Evolutionary conservation across 2,797 vertebrate genomes (phyloP).

Genomic region (Clarias fuscus): DNA sequence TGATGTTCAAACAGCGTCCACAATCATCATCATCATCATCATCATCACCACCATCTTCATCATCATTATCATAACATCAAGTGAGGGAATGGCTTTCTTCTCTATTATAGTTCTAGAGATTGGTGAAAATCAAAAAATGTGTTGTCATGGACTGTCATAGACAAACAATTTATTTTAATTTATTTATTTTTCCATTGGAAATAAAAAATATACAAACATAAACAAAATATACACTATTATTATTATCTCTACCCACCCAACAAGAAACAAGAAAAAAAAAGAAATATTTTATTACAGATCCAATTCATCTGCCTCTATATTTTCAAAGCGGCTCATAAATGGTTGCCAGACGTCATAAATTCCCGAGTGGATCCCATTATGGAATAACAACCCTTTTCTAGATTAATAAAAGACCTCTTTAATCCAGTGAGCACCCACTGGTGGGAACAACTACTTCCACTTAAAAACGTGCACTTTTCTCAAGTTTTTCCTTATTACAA

Average conservation of each 20-base stretch:
- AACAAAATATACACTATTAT: no score
- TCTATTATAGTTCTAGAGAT: neutral
- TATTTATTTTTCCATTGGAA: neutral
- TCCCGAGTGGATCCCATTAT: no score
- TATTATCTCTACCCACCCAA: no score
- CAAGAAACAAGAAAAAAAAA: no score
- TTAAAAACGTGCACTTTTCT: neutral
- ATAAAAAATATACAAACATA: no score
- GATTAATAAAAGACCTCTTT: no score
- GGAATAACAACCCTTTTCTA: no score
- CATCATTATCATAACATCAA: neutral
- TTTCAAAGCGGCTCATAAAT: no score
- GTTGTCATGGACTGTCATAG: neutral
- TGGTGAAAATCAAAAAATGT: neutral
- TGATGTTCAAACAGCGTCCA: neutral
- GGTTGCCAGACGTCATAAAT: no score
- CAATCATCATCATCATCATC: neutral
- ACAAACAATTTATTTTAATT: neutral
- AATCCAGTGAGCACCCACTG: neutral
- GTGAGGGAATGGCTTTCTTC: neutral
- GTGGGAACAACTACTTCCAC: no score
- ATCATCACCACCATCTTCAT: neutral
- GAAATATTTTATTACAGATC: no score
- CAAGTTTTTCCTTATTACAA: conserved; percentile 8
- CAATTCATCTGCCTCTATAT: no score